phyloP scores from a whole-genome alignment of 2,797 vertebrate species.

The Chelon labrosus region DNA sequence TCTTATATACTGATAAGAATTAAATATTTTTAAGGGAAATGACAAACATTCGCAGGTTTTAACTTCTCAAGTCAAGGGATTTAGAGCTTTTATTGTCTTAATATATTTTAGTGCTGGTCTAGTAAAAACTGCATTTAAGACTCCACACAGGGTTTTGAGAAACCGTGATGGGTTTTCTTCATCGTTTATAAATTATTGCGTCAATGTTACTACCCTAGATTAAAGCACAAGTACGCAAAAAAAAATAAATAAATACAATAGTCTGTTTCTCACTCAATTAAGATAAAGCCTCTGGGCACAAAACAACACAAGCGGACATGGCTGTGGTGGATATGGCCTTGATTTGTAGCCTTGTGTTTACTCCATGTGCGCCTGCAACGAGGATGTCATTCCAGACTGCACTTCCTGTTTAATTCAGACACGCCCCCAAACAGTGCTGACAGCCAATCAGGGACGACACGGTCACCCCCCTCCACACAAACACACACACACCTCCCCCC shows the following conservation, averaged over 20 bases:
- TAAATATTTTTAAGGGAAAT: not conserved
- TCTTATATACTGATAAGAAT: too few relatives aligned
- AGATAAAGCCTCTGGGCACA: not conserved
- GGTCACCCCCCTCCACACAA: not conserved
- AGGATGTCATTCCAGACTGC: slow-evolving; percentile 56
- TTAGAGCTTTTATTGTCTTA: too few relatives aligned
- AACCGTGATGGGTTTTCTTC: too few relatives aligned
- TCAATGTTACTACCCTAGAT: too few relatives aligned
- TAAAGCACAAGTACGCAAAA: too few relatives aligned
- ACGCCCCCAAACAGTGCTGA: slow-evolving; percentile 65
- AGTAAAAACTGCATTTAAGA: too few relatives aligned
- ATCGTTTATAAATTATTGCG: too few relatives aligned
- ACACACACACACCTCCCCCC: not conserved
- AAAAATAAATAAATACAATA: too few relatives aligned
- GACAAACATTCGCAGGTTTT: not conserved
- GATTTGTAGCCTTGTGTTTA: slow-evolving; percentile 60
- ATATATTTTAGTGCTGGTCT: too few relatives aligned
- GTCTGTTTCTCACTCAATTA: not conserved
- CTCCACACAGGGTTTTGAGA: too few relatives aligned
- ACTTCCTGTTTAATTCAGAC: slow-evolving; percentile 68
- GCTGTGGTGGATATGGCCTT: slow-evolving; percentile 29
- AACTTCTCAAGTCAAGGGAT: not conserved
- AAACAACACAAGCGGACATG: slow-evolving; percentile 15
- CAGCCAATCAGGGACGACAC: slow-evolving; percentile 67
- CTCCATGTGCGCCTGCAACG: slow-evolving; percentile 71